Conservation (phyloP, 1,140 invertebrate genomes). For the Pseudachorutes palmiensis region DNA sequence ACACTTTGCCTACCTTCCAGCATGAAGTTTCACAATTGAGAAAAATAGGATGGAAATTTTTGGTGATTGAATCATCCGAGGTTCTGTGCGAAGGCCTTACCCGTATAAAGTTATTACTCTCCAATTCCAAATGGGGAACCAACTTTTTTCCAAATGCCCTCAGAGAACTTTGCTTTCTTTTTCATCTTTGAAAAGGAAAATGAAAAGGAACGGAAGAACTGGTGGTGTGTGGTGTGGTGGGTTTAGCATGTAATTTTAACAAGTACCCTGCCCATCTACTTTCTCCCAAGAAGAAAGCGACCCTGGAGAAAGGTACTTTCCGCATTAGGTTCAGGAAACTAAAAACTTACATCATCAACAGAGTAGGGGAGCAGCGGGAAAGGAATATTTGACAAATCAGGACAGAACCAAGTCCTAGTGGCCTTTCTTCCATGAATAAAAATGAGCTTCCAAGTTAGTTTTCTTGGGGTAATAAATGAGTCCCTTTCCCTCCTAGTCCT, state of each 20-base stretch:
- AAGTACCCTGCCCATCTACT: no score
- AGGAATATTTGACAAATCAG: slow-evolving; percentile 27
- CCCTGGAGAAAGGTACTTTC: background rate
- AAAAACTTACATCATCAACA: background rate
- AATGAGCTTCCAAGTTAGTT: slow-evolving; percentile 17
- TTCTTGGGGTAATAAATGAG: slow-evolving; percentile 1
- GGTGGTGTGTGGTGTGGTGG: background rate
- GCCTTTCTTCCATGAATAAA: slow-evolving; percentile 24
- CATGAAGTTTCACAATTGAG: no score
- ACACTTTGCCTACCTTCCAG: no score
- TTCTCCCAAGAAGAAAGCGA: background rate
- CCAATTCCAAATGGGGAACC: background rate
- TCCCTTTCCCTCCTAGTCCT: background rate
- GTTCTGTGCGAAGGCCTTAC: background rate
- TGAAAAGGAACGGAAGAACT: background rate
- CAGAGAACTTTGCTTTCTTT: background rate
- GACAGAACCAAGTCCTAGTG: slow-evolving; percentile 6
- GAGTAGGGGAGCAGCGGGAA: no score
- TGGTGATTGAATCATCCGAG: slow-evolving; percentile 7
- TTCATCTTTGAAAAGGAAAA: background rate
- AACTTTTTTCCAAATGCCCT: slow-evolving; percentile 7
- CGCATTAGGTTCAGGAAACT: no score
- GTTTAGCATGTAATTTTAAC: background rate
- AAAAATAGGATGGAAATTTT: background rate
- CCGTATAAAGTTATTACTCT: slow-evolving; percentile 13